phyloP scores from a whole-genome alignment of 2,888 invertebrate genomes.

The Zonitis immaculata region DNA sequence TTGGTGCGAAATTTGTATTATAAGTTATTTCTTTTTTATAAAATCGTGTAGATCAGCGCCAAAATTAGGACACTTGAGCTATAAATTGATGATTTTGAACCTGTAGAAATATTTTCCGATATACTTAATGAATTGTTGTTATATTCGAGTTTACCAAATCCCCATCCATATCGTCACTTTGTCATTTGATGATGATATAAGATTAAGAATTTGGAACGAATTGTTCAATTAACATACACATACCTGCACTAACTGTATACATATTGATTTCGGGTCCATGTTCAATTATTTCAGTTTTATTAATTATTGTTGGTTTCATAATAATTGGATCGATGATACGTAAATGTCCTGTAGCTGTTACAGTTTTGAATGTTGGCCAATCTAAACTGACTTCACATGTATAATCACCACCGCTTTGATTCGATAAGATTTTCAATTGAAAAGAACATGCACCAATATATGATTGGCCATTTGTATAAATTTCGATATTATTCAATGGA shows the following conservation, averaged over 20 bases:
- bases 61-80: too few relatives aligned
- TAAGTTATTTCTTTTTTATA: too few relatives aligned
- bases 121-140: background rate
- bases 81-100: too few relatives aligned
- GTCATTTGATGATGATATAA: background rate
- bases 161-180: too few relatives aligned
- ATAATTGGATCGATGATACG: conserved; percentile 22
- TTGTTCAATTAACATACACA: too few relatives aligned
- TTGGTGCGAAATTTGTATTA: too few relatives aligned
- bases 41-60: too few relatives aligned
- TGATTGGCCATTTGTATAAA: conserved; percentile 25
- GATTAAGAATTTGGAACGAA: too few relatives aligned
- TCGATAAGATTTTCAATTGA: conserved; percentile 31
- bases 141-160: too few relatives aligned
- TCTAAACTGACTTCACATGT: conserved; percentile 42
- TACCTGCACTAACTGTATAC: background rate
- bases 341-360: conserved; percentile 21
- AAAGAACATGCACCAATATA: conserved; percentile 37
- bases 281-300: background rate
- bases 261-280: background rate
- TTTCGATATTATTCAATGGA: conserved; percentile 33
- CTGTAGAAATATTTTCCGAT: background rate
- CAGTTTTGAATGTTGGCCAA: conserved; percentile 32
- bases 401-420: conserved; percentile 37
- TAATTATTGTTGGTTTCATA: conserved; percentile 10